phyloP scores from a whole-genome alignment of 2,888 invertebrate species.

The Phasia obesa region DNA sequence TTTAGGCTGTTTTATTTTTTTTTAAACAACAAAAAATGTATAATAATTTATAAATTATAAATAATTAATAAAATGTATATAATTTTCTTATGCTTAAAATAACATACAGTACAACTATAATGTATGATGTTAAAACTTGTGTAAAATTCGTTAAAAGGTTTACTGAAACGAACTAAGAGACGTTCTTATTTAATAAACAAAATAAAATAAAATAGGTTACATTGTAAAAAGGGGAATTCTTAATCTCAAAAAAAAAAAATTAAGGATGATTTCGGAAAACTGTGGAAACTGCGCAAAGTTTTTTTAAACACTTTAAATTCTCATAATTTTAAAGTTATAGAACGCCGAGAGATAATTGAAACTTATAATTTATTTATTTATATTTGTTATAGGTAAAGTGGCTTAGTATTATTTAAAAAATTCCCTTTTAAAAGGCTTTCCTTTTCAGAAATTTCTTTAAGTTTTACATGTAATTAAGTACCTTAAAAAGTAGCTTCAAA shows the following conservation, averaged over 20 bases:
- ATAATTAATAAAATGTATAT: slow-evolving; percentile 30
- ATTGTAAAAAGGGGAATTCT: too few species aligned
- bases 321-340: slow-evolving; percentile 79
- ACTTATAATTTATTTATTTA: neutral
- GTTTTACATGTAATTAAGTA: too few species aligned
- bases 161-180: slow-evolving; percentile 14
- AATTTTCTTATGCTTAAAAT: slow-evolving; percentile 6
- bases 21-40: slow-evolving; percentile 1
- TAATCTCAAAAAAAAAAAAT: too few species aligned
- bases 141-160: neutral
- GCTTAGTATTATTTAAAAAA: too few species aligned
- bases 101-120: slow-evolving; percentile 30
- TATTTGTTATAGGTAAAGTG: too few species aligned
- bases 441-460: too few species aligned
- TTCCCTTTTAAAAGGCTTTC: too few species aligned
- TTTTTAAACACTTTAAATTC: slow-evolving; percentile 47
- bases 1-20: slow-evolving; percentile 79
- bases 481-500: too few species aligned
- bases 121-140: neutral
- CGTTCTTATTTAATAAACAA: neutral
- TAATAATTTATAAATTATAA: neutral
- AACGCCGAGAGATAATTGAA: slow-evolving; percentile 40
- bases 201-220: too few species aligned
- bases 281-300: slow-evolving; percentile 80
- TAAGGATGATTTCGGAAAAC: slow-evolving; percentile 74